A percentile compares a stretch with the other conserved stretches of the same genome.
Conservation (phyloP, 2,113 vertebrate species). For the Tragelaphus imberbis region DNA sequence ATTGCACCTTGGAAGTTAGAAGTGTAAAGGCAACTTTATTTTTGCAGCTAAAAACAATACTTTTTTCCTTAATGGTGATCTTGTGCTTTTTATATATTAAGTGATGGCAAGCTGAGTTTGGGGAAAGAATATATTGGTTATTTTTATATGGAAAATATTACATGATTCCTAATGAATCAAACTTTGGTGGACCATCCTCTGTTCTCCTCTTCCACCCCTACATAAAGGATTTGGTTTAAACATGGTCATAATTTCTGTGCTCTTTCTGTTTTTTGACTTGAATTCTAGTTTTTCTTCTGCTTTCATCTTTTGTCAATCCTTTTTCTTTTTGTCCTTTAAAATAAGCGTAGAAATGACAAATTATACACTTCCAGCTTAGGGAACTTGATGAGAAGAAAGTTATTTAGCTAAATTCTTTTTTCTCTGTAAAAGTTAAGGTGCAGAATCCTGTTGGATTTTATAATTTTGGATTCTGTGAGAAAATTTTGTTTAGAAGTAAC, state of each 20-base stretch:
- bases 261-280: not conserved
- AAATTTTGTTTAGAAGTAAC: not conserved
- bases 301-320: not conserved
- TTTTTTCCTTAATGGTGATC: not conserved
- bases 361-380: not conserved
- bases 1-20: not conserved
- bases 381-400: not conserved
- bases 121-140: not conserved
- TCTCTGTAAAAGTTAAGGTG: not conserved
- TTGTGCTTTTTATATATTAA: conserved; percentile 3
- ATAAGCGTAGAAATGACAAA: not conserved
- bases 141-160: not conserved
- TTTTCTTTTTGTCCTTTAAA: not conserved
- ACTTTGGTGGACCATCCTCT: not conserved
- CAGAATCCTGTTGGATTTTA: not conserved
- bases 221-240: not conserved
- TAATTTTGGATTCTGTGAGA: not conserved
- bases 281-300: not conserved
- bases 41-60: not conserved
- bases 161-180: not conserved
- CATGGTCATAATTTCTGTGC: not conserved
- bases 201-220: not conserved
- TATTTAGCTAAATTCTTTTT: not conserved
- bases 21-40: not conserved
- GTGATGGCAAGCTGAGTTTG: not conserved